Percentiles rank a stretch among this genome's conserved stretches.
These are phyloP conservation scores for Ammodytes marinus DNA, from an alignment of 2,113 vertebrate species.

Conservation along the genomic window DNA sequence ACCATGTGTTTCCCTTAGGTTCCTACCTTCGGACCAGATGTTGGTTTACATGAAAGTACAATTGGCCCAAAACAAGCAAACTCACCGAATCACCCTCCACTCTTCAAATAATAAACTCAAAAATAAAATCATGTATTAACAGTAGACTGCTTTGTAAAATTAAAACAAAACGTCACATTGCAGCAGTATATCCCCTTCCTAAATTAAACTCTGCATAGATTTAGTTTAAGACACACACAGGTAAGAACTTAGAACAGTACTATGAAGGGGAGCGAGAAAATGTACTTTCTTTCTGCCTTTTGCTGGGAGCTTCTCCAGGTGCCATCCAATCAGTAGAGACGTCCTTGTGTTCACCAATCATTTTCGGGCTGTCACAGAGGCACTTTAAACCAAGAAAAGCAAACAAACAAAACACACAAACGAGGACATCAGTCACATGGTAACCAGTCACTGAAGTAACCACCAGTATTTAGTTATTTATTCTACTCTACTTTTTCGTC, in stretches of 20 bases:
- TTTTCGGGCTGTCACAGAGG: conserved; percentile 76
- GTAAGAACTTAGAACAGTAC: conserved; percentile 69
- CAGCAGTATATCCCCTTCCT: conserved; percentile 58
- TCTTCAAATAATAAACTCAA: conserved; percentile 11
- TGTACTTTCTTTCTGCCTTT: conserved; percentile 9
- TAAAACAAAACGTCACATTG: conserved; percentile 10
- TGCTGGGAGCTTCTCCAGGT: conserved; percentile 22
- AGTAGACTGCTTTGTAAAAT: conserved; percentile 11
- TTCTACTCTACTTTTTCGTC: too few relatives aligned
- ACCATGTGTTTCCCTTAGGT: neutral
- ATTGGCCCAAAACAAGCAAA: conserved; percentile 19
- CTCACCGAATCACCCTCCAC: neutral
- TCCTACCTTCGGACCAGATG: neutral
- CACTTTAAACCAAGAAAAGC: conserved; percentile 56
- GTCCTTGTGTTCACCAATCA: conserved; percentile 48
- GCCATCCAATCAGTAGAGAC: conserved; percentile 29
- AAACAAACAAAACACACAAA: neutral
- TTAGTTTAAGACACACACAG: conserved; percentile 77
- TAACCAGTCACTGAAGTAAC: neutral
- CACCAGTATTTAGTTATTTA: neutral
- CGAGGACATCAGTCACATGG: neutral
- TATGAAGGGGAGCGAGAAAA: conserved; percentile 36
- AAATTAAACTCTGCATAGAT: conserved; percentile 77
- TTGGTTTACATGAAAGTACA: neutral
- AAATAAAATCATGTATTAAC: conserved; percentile 12